Conservation (phyloP, 2,888 invertebrate species). For the Temnothorax ravouxi region DNA sequence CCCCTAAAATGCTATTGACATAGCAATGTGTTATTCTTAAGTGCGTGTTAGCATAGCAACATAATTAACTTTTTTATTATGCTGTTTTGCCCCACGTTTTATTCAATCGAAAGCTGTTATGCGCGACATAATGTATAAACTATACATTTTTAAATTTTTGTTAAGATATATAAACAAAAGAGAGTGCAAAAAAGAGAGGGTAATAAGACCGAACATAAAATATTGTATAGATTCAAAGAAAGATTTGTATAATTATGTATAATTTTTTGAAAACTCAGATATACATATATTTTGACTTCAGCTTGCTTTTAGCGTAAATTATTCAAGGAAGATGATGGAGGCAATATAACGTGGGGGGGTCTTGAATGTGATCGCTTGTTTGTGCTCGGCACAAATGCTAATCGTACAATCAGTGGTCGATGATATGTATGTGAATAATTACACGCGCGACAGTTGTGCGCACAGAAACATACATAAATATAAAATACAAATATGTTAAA, state of each 20-base stretch:
- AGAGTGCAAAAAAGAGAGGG: background rate
- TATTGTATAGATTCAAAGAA: background rate
- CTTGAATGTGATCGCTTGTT: slow-evolving; percentile 79
- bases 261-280: slow-evolving; percentile 23
- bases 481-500: slow-evolving; percentile 33
- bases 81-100: slow-evolving; percentile 59
- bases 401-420: slow-evolving; percentile 82
- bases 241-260: slow-evolving; percentile 18
- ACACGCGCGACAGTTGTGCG: slow-evolving; percentile 26
- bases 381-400: slow-evolving; percentile 79
- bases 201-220: background rate
- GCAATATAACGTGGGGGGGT: slow-evolving; percentile 61
- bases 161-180: background rate
- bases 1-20: slow-evolving; percentile 3
- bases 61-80: slow-evolving; percentile 39
- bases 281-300: slow-evolving; percentile 28
- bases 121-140: too few species aligned
- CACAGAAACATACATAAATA: slow-evolving; percentile 11
- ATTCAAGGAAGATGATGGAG: background rate
- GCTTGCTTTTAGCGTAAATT: slow-evolving; percentile 22
- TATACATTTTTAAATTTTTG: too few species aligned
- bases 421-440: slow-evolving; percentile 60
- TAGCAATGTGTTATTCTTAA: slow-evolving; percentile 10
- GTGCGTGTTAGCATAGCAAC: slow-evolving; percentile 20
- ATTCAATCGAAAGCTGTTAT: slow-evolving; percentile 30